phyloP scores from a whole-genome alignment of 2,797 vertebrate genomes.

The Amblyopsis hoosieri region DNA sequence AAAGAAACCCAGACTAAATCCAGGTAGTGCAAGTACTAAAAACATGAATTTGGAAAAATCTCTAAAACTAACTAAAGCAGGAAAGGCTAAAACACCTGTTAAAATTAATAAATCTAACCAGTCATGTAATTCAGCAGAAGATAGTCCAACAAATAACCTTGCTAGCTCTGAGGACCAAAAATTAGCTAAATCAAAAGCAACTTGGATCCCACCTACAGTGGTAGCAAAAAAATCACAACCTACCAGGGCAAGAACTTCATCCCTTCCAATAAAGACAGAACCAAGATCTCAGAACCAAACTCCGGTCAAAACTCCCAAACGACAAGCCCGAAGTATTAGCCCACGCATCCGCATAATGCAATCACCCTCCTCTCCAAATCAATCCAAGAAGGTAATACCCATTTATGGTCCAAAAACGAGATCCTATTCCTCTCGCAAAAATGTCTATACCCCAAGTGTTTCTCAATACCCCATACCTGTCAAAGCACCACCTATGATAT shows the following conservation, averaged over 20 bases:
- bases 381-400: background rate
- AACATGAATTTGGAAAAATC: constrained; percentile 1
- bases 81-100: constrained; percentile 21
- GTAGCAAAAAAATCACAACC: constrained; percentile 12
- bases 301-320: background rate
- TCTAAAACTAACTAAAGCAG: constrained; percentile 25
- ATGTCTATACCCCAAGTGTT: constrained; percentile 9
- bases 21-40: background rate
- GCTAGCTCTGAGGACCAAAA: background rate
- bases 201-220: constrained; percentile 55
- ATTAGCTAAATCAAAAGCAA: constrained; percentile 19
- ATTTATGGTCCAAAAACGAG: background rate
- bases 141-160: background rate
- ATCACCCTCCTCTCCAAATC: background rate
- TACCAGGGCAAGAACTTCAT: background rate
- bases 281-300: background rate
- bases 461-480: constrained; percentile 27
- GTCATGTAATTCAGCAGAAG: background rate
- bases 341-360: background rate
- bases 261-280: constrained; percentile 20
- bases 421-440: background rate
- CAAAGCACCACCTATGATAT: constrained; percentile 39
- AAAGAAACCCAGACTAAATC: background rate
- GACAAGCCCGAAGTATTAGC: background rate
- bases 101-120: constrained; percentile 19